Percentiles rank a stretch among this genome's conserved stretches.
phyloP scores from a whole-genome alignment of 92 coral and sea anemone species.

The Epizoanthus fatuus region DNA sequence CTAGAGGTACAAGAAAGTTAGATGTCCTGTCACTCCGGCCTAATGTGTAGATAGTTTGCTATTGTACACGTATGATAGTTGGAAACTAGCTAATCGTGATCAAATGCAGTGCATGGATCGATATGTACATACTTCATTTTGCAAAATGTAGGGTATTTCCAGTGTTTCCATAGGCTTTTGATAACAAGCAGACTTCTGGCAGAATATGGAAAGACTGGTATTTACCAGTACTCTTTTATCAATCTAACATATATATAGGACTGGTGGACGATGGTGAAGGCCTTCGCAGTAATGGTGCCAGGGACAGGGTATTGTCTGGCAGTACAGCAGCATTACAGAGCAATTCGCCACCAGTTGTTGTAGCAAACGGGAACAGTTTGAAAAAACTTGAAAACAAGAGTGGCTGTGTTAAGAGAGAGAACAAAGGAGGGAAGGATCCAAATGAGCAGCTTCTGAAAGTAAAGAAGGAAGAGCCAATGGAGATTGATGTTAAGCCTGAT shows the following conservation, averaged over 20 bases:
- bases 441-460: not conserved
- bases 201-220: not conserved
- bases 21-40: too few relatives aligned
- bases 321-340: not conserved
- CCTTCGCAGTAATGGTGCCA: not conserved
- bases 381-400: not conserved
- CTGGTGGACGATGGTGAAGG: not conserved
- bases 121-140: too few relatives aligned
- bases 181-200: too few relatives aligned
- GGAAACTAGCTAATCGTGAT: too few relatives aligned
- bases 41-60: too few relatives aligned
- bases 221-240: not conserved
- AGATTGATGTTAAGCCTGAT: constrained; percentile 5
- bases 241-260: not conserved
- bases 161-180: too few relatives aligned
- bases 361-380: constrained; percentile 1
- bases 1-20: too few relatives aligned
- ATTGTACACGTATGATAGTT: too few relatives aligned
- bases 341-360: not conserved
- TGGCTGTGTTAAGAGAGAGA: not conserved
- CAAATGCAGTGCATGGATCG: too few relatives aligned
- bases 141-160: too few relatives aligned
- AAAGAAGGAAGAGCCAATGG: constrained; percentile 21
- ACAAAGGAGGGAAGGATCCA: not conserved
- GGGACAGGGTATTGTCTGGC: too few relatives aligned